phyloP scores from a whole-genome alignment of 2,888 invertebrate genomes.

The Temnothorax unifasciatus region DNA sequence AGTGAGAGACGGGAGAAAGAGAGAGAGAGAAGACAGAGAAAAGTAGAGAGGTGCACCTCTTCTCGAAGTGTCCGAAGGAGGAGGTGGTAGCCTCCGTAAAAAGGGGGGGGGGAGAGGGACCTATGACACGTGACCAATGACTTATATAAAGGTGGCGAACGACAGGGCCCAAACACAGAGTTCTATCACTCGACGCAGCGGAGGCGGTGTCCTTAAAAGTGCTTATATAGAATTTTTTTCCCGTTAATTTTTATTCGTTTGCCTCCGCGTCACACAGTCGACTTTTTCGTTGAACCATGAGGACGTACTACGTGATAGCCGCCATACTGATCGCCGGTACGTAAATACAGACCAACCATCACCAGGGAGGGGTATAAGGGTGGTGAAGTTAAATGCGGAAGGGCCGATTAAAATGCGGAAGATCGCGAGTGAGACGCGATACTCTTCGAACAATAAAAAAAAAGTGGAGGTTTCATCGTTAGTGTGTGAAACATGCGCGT shows the following conservation, averaged over 20 bases:
- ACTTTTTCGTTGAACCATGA: constrained; percentile 80
- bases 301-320: constrained; percentile 84
- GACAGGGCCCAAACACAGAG: constrained; percentile 84
- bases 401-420: constrained; percentile 24
- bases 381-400: constrained; percentile 32
- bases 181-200: constrained; percentile 79
- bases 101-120: constrained; percentile 75
- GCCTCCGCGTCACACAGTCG: constrained; percentile 38
- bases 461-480: constrained; percentile 63
- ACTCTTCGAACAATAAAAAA: constrained; percentile 46
- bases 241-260: constrained; percentile 42
- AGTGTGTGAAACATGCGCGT: constrained; percentile 73
- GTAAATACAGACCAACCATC: constrained; percentile 74
- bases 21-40: constrained; percentile 61
- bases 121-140: constrained; percentile 85
- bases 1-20: constrained; percentile 37
- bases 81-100: constrained; percentile 68
- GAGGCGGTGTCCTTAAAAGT: constrained; percentile 70
- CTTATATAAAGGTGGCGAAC: constrained; percentile 86
- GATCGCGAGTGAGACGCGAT: constrained; percentile 66
- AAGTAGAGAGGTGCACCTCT: constrained; percentile 76
- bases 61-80: constrained; percentile 68
- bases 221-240: constrained; percentile 68
- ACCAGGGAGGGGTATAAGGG: constrained; percentile 47
- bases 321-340: constrained; percentile 85